Percentiles rank a stretch among this genome's conserved stretches.
Conservation (phyloP, 2,888 invertebrate genomes). For the Schrankia costaestrigalis region DNA sequence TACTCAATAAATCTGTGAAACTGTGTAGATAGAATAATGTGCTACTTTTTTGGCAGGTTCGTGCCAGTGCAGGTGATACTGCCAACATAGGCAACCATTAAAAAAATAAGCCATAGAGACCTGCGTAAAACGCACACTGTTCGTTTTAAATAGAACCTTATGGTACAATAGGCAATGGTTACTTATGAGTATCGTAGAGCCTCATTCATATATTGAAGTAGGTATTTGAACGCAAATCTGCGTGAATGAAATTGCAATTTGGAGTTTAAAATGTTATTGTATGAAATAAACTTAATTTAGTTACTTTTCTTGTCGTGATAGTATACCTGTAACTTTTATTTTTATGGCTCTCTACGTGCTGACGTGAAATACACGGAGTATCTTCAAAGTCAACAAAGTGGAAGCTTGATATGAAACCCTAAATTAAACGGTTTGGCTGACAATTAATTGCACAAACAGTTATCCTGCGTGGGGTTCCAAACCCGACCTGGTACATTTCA, state of each 20-base stretch:
- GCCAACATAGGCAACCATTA: conserved; percentile 37
- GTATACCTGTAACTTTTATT: no score
- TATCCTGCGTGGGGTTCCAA: no score
- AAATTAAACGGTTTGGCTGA: no score
- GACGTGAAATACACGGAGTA: no score
- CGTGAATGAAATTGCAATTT: conserved; percentile 5
- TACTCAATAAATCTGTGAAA: conserved; percentile 54
- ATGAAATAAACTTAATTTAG: no score
- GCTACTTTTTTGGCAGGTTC: conserved; percentile 58
- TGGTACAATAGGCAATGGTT: conserved; percentile 30
- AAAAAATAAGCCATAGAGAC: conserved; percentile 43
- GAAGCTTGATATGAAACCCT: no score
- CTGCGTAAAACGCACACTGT: conserved; percentile 49
- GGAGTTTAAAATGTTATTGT: not conserved
- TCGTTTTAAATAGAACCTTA: conserved; percentile 20
- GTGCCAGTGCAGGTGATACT: conserved; percentile 69
- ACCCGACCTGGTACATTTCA: no score
- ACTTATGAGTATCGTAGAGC: conserved; percentile 33
- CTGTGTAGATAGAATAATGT: conserved; percentile 43
- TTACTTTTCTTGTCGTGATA: not conserved
- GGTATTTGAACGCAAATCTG: conserved; percentile 11
- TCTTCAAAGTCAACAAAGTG: no score
- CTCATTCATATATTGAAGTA: conserved; percentile 29
- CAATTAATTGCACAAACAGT: no score
- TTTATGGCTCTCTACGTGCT: no score